Conservation (phyloP, 2,113 vertebrate genomes). For the Seriola rivoliana region DNA sequence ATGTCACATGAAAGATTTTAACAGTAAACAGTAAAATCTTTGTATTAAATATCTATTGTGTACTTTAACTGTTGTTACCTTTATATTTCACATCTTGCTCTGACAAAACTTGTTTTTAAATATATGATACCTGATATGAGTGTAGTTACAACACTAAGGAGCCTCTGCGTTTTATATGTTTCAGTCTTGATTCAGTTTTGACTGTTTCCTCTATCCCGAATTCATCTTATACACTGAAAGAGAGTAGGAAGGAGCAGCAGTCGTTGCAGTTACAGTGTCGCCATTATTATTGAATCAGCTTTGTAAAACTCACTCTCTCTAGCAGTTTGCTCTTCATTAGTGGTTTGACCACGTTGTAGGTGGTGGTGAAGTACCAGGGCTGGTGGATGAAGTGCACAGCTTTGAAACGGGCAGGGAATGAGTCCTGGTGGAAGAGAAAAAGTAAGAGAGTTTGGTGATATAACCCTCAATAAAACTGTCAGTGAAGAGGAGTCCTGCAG, state of each 20-base stretch:
- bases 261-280: not conserved
- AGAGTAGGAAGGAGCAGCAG: not conserved
- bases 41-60: too few species aligned
- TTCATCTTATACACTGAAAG: not conserved
- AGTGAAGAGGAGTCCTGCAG: not conserved
- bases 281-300: not conserved
- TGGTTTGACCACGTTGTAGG: constrained; percentile 96
- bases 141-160: too few species aligned
- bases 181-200: too few species aligned
- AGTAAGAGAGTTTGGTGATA: not conserved
- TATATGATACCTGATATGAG: too few species aligned
- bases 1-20: not conserved
- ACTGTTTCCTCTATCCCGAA: too few species aligned
- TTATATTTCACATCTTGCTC: too few species aligned
- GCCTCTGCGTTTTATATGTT: too few species aligned
- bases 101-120: too few species aligned
- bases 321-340: constrained; percentile 97
- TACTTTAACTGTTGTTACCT: too few species aligned
- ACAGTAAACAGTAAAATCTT: too few species aligned
- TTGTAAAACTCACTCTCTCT: constrained; percentile 89
- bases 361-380: constrained; percentile 99
- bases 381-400: constrained; percentile 98
- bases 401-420: constrained; percentile 98
- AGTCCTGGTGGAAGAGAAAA: constrained; percentile 85
- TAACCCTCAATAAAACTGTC: not conserved